Conservation (phyloP, 2,888 invertebrate species). For the Philopedon plagiatum region DNA sequence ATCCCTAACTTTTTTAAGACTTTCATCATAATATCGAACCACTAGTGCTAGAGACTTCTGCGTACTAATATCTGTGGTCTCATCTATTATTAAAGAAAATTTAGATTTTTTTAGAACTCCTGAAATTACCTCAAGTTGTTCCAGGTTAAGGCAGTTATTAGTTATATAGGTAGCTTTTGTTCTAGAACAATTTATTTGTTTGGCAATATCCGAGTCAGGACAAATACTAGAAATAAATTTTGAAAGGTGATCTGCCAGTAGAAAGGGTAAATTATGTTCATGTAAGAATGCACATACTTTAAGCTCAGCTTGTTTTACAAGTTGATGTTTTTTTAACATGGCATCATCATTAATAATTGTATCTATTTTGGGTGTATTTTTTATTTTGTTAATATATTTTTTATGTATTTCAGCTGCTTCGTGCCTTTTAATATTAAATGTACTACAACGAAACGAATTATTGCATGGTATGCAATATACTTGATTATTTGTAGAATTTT, state of each 20-base stretch:
- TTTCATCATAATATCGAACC: constrained; percentile 39
- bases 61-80: constrained; percentile 25
- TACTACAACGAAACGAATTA: constrained; percentile 14
- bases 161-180: constrained; percentile 49
- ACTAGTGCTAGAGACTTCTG: constrained; percentile 34
- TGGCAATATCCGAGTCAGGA: constrained; percentile 48
- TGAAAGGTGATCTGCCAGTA: constrained; percentile 45
- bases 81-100: constrained; percentile 36
- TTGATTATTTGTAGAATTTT: too few species aligned
- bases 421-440: constrained; percentile 8
- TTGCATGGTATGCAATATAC: constrained; percentile 19
- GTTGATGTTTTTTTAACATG: constrained; percentile 27
- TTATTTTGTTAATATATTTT: not conserved
- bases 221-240: constrained; percentile 45
- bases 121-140: not conserved
- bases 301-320: constrained; percentile 39
- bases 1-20: not conserved
- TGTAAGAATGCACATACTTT: constrained; percentile 42
- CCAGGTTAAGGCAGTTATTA: constrained; percentile 10
- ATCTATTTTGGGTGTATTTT: not conserved
- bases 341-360: constrained; percentile 18
- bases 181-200: constrained; percentile 45
- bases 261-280: constrained; percentile 49
- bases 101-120: too few species aligned
- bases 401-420: constrained; percentile 20